Evolutionary conservation across 2,797 vertebrate species (phyloP).

Genomic region (Premnoplex brunnescens): DNA sequence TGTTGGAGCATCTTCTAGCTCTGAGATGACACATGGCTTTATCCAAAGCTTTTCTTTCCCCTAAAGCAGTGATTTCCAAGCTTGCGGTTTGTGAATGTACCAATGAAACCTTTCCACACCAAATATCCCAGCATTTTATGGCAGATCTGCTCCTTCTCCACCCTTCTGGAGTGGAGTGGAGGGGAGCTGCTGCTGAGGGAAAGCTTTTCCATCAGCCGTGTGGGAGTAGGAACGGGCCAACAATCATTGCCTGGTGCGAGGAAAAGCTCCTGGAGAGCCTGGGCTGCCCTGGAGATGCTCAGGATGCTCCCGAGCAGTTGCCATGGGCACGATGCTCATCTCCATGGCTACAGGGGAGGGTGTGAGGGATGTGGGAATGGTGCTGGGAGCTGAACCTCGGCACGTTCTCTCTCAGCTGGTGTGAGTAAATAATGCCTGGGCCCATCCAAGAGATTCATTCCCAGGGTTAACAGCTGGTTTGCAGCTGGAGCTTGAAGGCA

Average conservation of each 20-base stretch:
- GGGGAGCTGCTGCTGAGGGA: neutral
- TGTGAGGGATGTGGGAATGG: neutral
- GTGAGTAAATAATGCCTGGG: neutral
- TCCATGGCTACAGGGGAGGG: neutral
- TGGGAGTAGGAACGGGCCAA: neutral
- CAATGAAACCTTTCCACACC: neutral
- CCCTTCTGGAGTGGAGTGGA: neutral
- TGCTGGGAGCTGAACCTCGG: accelerated
- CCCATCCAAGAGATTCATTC: accelerated
- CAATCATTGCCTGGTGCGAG: accelerated
- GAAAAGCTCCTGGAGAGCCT: neutral
- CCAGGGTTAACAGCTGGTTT: accelerated
- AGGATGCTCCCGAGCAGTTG: neutral
- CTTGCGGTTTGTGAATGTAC: neutral
- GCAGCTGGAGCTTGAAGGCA: neutral
- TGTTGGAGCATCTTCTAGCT: neutral
- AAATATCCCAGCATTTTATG: neutral
- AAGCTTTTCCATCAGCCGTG: accelerated
- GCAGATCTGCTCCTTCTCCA: neutral
- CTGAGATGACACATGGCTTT: accelerated
- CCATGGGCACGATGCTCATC: slow-evolving; percentile 21
- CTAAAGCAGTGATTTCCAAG: neutral
- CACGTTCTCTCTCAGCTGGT: neutral
- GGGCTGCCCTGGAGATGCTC: neutral
- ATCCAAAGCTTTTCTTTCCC: neutral